Percentiles rank a stretch among this genome's conserved stretches.
Conservation (phyloP, 2,888 invertebrate genomes). For the Synanthedon tipuliformis region DNA sequence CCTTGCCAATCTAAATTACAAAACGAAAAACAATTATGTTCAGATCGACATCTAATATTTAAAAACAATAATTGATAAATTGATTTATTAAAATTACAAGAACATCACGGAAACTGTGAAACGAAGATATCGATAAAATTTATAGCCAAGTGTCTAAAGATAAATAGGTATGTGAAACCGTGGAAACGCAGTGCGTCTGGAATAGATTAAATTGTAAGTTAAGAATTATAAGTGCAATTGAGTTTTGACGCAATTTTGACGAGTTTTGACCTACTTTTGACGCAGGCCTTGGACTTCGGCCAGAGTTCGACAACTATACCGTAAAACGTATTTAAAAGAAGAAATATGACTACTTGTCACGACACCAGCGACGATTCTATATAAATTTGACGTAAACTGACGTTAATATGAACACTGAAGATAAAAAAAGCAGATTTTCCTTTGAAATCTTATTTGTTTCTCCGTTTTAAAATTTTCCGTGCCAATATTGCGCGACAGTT, state of each 20-base stretch:
- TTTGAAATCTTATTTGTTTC: not conserved
- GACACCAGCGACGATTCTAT: slow-evolving; percentile 9
- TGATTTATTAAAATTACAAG: too few relatives aligned
- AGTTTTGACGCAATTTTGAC: slow-evolving; percentile 5
- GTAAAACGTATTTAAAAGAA: slow-evolving; percentile 17
- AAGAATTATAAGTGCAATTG: slow-evolving; percentile 1
- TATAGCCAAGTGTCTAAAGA: too few relatives aligned
- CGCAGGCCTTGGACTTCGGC: slow-evolving; percentile 29
- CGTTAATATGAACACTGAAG: slow-evolving; percentile 7
- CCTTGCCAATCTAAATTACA: too few relatives aligned
- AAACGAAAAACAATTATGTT: too few relatives aligned
- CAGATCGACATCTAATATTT: too few relatives aligned
- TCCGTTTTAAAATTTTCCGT: not conserved
- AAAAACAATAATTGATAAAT: too few relatives aligned
- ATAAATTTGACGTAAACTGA: slow-evolving; percentile 28
- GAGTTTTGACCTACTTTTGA: slow-evolving; percentile 11
- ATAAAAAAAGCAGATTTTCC: slow-evolving; percentile 6
- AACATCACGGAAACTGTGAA: too few relatives aligned
- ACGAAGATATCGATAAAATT: too few relatives aligned
- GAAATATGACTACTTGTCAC: slow-evolving; percentile 21
- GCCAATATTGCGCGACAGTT: too few relatives aligned
- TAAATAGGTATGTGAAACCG: too few relatives aligned
- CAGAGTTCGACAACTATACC: slow-evolving; percentile 29
- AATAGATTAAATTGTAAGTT: not conserved
- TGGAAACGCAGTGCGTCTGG: not conserved